These are phyloP conservation scores for Cantharis lateralis DNA, from an alignment of 2,888 invertebrate genomes.

Conservation along the genomic window DNA sequence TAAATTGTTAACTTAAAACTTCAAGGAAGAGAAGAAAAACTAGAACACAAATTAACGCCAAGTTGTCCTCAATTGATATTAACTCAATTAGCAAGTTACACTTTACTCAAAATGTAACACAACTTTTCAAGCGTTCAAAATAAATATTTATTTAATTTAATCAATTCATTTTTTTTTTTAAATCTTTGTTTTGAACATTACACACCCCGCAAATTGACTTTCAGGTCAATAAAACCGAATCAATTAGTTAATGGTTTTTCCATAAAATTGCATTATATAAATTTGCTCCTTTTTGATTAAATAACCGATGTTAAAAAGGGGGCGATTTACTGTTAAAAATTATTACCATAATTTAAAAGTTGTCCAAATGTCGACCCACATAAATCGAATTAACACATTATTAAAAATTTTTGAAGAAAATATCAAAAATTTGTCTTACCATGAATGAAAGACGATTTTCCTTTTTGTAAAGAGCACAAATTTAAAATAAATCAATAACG, in stretches of 20 bases:
- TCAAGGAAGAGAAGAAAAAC: background rate
- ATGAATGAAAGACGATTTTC: background rate
- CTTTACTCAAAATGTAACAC: background rate
- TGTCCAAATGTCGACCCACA: background rate
- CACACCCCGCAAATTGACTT: background rate
- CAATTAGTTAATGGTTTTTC: background rate
- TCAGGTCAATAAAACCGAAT: background rate
- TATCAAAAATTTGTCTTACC: background rate
- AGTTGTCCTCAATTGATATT: background rate
- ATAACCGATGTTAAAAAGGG: background rate
- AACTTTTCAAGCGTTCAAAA: background rate
- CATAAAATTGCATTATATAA: background rate
- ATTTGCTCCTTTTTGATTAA: background rate
- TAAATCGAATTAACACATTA: background rate
- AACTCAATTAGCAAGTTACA: background rate
- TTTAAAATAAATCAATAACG: conserved; percentile 1
- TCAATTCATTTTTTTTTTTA: background rate
- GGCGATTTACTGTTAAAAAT: background rate
- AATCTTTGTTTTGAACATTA: background rate
- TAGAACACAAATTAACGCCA: background rate
- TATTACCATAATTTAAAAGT: background rate
- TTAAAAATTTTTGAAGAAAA: background rate
- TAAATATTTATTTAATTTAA: background rate
- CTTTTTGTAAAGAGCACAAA: background rate
- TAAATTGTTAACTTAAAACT: background rate